These are phyloP conservation scores for Hycleus cichorii DNA, from an alignment of 1,140 invertebrate species.

Conservation along the genomic window DNA sequence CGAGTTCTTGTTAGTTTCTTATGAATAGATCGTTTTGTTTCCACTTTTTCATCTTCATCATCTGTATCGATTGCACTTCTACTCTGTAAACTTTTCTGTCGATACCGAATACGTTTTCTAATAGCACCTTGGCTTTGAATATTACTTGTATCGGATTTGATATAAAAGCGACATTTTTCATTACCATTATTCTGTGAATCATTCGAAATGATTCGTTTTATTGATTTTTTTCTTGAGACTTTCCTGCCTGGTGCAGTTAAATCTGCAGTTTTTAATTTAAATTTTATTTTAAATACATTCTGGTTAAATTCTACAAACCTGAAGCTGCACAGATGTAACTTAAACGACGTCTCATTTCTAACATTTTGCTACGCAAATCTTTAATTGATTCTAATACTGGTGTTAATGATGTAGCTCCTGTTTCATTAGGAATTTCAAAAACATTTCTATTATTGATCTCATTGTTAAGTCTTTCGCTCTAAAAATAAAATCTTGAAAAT, in stretches of 20 bases:
- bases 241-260: conserved; percentile 20
- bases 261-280: conserved; percentile 9
- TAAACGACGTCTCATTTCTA: conserved; percentile 39
- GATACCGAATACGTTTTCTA: conserved; percentile 32
- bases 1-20: conserved; percentile 21
- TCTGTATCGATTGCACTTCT: conserved; percentile 29
- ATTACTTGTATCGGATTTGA: conserved; percentile 18
- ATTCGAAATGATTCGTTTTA: conserved; percentile 17
- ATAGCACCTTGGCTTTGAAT: conserved; percentile 33
- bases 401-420: conserved; percentile 1
- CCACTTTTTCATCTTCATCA: conserved; percentile 27
- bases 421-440: conserved; percentile 1
- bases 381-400: conserved; percentile 18
- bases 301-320: conserved; percentile 18
- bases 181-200: conserved; percentile 13
- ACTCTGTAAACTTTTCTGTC: conserved; percentile 27
- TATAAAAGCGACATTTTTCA: conserved; percentile 12
- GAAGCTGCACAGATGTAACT: conserved; percentile 37
- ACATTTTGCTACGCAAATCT: conserved; percentile 33
- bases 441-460: conserved; percentile 6
- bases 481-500: conserved; percentile 17
- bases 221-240: conserved; percentile 6
- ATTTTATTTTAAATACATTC: background rate
- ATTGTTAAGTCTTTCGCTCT: conserved; percentile 41
- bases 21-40: conserved; percentile 18